phyloP scores from a whole-genome alignment of 2,113 vertebrate genomes.

The Danio rerio region DNA sequence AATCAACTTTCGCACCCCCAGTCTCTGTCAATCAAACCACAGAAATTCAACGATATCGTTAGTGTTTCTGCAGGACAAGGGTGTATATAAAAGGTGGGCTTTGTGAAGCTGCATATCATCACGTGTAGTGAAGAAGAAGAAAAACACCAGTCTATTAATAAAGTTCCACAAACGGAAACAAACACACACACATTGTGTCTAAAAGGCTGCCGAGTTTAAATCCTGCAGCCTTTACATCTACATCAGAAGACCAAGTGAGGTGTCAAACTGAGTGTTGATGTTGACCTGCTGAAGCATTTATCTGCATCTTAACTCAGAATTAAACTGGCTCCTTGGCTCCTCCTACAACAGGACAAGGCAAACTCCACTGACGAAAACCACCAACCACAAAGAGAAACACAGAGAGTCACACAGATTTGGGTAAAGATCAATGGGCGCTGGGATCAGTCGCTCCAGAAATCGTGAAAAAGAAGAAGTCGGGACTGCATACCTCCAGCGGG shows the following conservation, averaged over 20 bases:
- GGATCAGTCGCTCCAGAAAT: conserved; percentile 59
- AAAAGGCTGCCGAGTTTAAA: conserved; percentile 28
- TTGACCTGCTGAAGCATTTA: neutral
- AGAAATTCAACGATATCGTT: conserved; percentile 17
- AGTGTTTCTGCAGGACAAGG: conserved; percentile 12
- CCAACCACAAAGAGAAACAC: conserved; percentile 50
- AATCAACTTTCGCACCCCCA: conserved; percentile 33
- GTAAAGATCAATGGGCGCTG: conserved; percentile 53
- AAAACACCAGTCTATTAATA: conserved; percentile 6
- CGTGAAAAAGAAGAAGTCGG: conserved; percentile 58
- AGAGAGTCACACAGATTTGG: conserved; percentile 59
- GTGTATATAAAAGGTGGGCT: conserved; percentile 16
- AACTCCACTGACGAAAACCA: conserved; percentile 53
- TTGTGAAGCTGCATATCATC: conserved; percentile 4
- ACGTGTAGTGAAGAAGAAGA: neutral
- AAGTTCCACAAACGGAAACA: neutral
- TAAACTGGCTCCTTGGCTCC: conserved; percentile 41
- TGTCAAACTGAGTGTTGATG: neutral
- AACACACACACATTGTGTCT: neutral
- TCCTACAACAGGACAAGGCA: conserved; percentile 52
- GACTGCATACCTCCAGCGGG: conserved; percentile 80
- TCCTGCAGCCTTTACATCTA: neutral
- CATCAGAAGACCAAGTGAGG: neutral
- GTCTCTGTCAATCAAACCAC: conserved; percentile 57
- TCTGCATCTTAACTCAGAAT: conserved; percentile 16